phyloP scores from a whole-genome alignment of 2,113 vertebrate genomes.

The Acrocephalus arundinaceus region DNA sequence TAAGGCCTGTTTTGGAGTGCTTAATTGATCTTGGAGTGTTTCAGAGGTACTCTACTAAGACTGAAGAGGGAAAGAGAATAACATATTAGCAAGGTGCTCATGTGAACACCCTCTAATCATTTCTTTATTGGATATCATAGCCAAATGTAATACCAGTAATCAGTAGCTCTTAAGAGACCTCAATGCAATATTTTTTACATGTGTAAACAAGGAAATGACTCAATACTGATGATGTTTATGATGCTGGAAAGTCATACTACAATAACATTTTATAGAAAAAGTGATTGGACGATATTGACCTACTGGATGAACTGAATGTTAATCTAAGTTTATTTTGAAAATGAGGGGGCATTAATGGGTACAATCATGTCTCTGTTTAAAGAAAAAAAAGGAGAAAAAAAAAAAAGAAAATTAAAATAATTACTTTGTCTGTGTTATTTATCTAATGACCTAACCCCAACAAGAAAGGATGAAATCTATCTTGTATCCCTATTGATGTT shows the following conservation, averaged over 20 bases:
- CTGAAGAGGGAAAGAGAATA: not conserved
- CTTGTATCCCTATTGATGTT: not conserved
- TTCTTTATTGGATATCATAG: not conserved
- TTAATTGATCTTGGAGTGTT: slow-evolving; percentile 8
- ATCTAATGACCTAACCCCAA: not conserved
- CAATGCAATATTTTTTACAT: not conserved
- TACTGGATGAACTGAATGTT: not conserved
- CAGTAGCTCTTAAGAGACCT: not conserved
- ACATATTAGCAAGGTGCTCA: not conserved
- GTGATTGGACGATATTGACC: not conserved
- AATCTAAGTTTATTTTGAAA: not conserved
- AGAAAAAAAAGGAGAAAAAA: not conserved
- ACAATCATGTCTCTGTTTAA: not conserved
- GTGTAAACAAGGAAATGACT: not conserved
- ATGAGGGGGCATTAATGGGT: not conserved
- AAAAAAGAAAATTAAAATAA: rapidly evolving
- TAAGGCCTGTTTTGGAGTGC: not conserved
- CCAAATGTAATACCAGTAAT: not conserved
- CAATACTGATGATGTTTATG: not conserved
- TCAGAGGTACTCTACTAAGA: not conserved
- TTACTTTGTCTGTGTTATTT: not conserved
- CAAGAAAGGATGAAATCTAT: not conserved
- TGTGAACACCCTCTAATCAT: not conserved
- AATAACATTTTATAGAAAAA: not conserved
- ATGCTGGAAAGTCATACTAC: not conserved